phyloP scores from a whole-genome alignment of 1,140 invertebrate species.

The Mamestra configurata region DNA sequence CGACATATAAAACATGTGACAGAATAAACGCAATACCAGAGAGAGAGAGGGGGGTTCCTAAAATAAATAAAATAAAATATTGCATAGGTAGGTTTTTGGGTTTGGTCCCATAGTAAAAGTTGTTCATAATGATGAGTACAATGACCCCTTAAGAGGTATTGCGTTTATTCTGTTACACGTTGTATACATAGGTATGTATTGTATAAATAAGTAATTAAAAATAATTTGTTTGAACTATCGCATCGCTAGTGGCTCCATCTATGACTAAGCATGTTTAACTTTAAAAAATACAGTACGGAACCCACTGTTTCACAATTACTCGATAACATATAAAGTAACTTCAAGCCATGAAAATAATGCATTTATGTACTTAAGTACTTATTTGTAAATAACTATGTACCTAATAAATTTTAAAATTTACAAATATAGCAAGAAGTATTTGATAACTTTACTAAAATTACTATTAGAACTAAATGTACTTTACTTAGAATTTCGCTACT shows the following conservation, averaged over 20 bases:
- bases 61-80: too few species aligned
- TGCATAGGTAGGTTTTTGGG: too few species aligned
- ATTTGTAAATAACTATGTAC: neutral
- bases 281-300: neutral
- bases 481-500: conserved; percentile 17
- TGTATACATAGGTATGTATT: too few species aligned
- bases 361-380: neutral
- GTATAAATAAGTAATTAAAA: neutral
- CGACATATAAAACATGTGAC: too few species aligned
- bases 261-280: neutral
- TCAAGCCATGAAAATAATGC: neutral
- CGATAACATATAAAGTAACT: neutral
- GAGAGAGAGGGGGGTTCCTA: too few species aligned
- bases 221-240: neutral
- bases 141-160: too few species aligned
- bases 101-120: too few species aligned
- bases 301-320: too few species aligned
- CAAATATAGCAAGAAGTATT: neutral
- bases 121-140: too few species aligned
- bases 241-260: neutral
- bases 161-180: too few species aligned
- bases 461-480: neutral
- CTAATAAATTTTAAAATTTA: neutral
- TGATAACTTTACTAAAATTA: neutral
- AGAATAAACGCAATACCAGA: too few species aligned